Conservation (phyloP, 2,888 invertebrate genomes). For the Cephus rjabovi region DNA sequence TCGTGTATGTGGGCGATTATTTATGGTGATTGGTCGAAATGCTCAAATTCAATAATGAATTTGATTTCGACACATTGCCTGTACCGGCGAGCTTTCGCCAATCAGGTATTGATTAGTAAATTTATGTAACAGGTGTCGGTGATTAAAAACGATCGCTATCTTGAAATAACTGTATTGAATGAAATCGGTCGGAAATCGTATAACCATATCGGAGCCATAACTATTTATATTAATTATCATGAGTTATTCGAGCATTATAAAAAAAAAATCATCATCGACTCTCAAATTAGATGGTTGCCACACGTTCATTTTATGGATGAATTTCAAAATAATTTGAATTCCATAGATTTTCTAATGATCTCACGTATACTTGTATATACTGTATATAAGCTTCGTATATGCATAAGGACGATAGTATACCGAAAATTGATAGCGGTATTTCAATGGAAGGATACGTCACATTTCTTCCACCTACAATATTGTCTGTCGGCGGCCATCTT, state of each 20-base stretch:
- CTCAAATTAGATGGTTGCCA: neutral
- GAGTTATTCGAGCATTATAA: neutral
- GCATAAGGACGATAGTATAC: neutral
- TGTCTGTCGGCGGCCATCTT: constrained; percentile 32
- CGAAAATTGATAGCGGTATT: constrained; percentile 16
- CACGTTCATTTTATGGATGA: neutral
- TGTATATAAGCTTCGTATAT: neutral
- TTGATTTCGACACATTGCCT: constrained; percentile 32
- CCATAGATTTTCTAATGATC: neutral
- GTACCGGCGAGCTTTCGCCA: neutral
- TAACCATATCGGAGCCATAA: neutral
- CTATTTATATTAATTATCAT: neutral
- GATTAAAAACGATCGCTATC: neutral
- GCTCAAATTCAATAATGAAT: constrained; percentile 36
- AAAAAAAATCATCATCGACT: neutral
- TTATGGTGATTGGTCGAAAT: constrained; percentile 39
- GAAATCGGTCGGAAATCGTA: neutral
- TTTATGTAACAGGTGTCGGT: neutral
- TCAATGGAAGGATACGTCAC: constrained; percentile 42
- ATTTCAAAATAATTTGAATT: neutral
- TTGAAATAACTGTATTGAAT: neutral
- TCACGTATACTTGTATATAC: neutral
- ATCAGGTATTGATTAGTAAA: neutral
- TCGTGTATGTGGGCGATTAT: constrained; percentile 45
- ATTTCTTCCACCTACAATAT: constrained; percentile 47